Evolutionary conservation across 2,113 vertebrate genomes (phyloP).

Genomic region (Coryphaenoides rupestris): DNA sequence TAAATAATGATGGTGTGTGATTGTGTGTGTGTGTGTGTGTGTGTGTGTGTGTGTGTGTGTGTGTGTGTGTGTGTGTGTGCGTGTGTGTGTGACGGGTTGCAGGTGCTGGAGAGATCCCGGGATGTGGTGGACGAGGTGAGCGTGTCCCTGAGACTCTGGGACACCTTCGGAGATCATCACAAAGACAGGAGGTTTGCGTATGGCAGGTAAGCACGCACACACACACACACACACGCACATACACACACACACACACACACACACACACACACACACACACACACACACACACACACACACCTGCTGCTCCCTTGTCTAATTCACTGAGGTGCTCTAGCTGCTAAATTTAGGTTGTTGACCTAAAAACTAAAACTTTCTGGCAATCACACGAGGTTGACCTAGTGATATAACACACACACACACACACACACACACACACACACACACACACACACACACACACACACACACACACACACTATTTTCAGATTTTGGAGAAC

Average conservation of each 20-base stretch:
- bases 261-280: slow-evolving; percentile 7
- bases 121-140: slow-evolving; percentile 84
- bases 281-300: not conserved
- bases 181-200: slow-evolving; percentile 84
- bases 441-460: slow-evolving; percentile 8
- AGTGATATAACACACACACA: slow-evolving; percentile 1
- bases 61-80: too few species aligned
- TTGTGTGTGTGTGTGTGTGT: too few species aligned
- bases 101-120: slow-evolving; percentile 82
- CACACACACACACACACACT: not conserved
- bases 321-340: not conserved
- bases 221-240: not conserved
- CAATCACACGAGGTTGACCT: not conserved
- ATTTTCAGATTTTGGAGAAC: too few species aligned
- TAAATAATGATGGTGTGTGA: too few species aligned
- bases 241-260: too few species aligned
- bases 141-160: slow-evolving; percentile 80
- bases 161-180: slow-evolving; percentile 85
- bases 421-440: slow-evolving; percentile 11
- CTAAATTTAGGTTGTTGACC: slow-evolving; percentile 37
- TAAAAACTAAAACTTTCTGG: slow-evolving; percentile 33
- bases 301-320: not conserved
- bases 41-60: too few species aligned
- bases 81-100: too few species aligned
- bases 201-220: slow-evolving; percentile 70